Percentiles rank a stretch among this genome's conserved stretches.
phyloP scores from a whole-genome alignment of 2,113 vertebrate genomes.

The Pluvianellus socialis region DNA sequence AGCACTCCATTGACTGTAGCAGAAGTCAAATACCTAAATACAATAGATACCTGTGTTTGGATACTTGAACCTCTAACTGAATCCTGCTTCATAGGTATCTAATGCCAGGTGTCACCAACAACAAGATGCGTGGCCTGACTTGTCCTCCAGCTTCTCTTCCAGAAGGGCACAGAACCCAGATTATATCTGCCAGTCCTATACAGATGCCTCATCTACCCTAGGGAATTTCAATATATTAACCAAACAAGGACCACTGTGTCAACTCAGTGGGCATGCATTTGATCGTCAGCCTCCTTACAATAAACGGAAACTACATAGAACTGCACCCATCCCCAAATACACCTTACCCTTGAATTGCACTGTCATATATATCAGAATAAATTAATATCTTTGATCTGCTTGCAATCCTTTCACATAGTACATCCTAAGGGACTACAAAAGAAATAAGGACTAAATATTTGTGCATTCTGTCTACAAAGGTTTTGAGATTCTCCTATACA shows the following conservation, averaged over 20 bases:
- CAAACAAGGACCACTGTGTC: not conserved
- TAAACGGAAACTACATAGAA: not conserved
- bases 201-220: not conserved
- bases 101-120: not conserved
- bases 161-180: not conserved
- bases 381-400: not conserved
- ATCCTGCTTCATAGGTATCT: fast-evolving
- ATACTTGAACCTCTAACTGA: not conserved
- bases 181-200: not conserved
- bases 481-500: not conserved
- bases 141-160: not conserved
- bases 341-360: not conserved
- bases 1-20: not conserved
- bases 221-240: not conserved
- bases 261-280: not conserved
- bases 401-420: not conserved
- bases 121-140: not conserved
- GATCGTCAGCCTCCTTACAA: not conserved
- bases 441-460: not conserved
- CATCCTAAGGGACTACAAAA: not conserved
- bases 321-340: not conserved
- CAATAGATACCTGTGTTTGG: not conserved
- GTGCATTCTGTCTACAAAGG: not conserved
- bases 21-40: not conserved
- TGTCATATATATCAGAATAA: not conserved